A percentile compares a stretch with the other conserved stretches of the same genome.
phyloP scores from a whole-genome alignment of 2,888 invertebrate genomes.

The Eupithecia centaureata region DNA sequence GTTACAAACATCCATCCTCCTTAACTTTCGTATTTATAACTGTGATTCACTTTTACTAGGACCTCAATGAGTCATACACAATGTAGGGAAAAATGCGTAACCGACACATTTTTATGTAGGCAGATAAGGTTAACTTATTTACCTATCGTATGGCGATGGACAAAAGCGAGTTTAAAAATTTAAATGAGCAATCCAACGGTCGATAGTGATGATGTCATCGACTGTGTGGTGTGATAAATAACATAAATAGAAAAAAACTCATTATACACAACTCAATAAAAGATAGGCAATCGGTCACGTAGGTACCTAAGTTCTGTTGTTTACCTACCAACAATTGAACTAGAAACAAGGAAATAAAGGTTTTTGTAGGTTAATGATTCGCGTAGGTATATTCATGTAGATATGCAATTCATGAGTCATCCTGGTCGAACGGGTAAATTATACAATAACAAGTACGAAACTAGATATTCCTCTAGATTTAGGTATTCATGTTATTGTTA shows the following conservation, averaged over 20 bases:
- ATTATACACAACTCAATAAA: slow-evolving; percentile 24
- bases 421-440: not conserved
- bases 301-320: slow-evolving; percentile 12
- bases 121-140: not conserved
- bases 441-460: not conserved
- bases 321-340: no score
- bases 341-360: not conserved
- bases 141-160: slow-evolving; percentile 20
- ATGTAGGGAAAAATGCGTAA: not conserved
- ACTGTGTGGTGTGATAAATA: slow-evolving; percentile 31
- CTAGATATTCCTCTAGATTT: no score
- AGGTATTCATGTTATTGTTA: no score
- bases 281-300: slow-evolving; percentile 33
- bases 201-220: slow-evolving; percentile 51
- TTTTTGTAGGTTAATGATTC: slow-evolving; percentile 4
- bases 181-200: slow-evolving; percentile 40
- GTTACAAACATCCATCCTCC: no score
- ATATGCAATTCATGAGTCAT: not conserved
- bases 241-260: slow-evolving; percentile 30
- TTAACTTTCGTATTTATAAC: no score
- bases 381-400: not conserved
- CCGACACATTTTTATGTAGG: not conserved
- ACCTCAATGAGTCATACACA: not conserved
- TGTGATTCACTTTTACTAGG: not conserved
- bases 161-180: slow-evolving; percentile 37